phyloP scores from a whole-genome alignment of 2,888 invertebrate species.

The Crocallis elinguaria region DNA sequence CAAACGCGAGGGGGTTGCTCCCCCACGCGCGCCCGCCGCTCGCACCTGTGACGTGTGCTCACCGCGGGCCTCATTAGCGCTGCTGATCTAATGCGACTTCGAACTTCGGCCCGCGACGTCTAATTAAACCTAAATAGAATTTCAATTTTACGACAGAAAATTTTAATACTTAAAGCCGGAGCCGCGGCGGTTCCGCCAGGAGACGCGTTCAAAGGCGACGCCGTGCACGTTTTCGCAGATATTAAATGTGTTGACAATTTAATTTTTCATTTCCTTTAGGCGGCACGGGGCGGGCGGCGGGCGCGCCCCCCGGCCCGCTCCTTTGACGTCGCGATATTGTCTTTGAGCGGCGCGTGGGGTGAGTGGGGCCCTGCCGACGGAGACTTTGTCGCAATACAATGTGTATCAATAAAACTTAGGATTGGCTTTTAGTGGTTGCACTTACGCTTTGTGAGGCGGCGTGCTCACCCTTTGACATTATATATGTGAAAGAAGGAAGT shows the following conservation, averaged over 20 bases:
- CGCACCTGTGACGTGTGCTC: conserved; percentile 78
- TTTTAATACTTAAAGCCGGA: conserved; percentile 81
- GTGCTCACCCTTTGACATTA: conserved; percentile 84
- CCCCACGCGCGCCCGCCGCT: conserved; percentile 44
- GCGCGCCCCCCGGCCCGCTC: conserved; percentile 68
- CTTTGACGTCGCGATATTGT: conserved; percentile 86
- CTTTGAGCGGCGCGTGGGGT: conserved; percentile 83
- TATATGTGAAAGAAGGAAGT: conserved; percentile 65
- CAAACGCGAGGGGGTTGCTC: conserved; percentile 72
- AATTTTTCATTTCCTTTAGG: conserved; percentile 85
- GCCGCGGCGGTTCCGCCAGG: conserved; percentile 75
- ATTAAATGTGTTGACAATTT: conserved; percentile 86
- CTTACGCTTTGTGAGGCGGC: conserved; percentile 85
- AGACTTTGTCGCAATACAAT: conserved; percentile 86
- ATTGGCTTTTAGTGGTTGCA: conserved; percentile 86
- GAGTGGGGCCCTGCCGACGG: conserved; percentile 77
- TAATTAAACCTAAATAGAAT: conserved; percentile 83
- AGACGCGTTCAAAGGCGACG: conserved; percentile 80
- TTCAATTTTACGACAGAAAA: conserved; percentile 80
- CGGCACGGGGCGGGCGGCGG: conserved; percentile 63
- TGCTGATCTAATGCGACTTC: conserved; percentile 81
- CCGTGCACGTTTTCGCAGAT: conserved; percentile 84
- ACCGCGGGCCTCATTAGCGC: conserved; percentile 82
- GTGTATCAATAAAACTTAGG: conserved; percentile 86
- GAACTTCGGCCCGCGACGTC: conserved; percentile 73